Conservation (phyloP, 2,797 vertebrate genomes). For the Enteromius fasciolatus region DNA sequence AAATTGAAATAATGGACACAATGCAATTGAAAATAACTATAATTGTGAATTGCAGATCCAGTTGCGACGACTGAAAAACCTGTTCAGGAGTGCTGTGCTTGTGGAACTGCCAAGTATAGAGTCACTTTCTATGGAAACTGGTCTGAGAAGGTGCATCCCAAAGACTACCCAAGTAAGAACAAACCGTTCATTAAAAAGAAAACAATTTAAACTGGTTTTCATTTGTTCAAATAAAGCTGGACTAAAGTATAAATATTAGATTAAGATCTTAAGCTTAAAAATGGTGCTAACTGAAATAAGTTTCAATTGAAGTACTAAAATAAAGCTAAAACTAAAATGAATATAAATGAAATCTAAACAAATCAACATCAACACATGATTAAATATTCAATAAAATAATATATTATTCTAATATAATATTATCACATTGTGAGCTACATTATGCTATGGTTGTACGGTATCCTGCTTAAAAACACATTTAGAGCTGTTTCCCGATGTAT, state of each 20-base stretch:
- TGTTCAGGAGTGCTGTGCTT: conserved; percentile 90
- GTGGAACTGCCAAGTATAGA: conserved; percentile 96
- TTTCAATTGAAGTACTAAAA: neutral
- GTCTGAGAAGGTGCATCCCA: conserved; percentile 95
- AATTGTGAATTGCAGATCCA: conserved; percentile 75
- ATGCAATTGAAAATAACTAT: neutral
- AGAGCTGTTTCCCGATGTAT: too few relatives aligned
- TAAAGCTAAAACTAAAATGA: neutral
- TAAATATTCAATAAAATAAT: neutral
- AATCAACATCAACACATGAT: neutral
- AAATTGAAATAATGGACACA: neutral
- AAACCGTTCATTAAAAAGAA: neutral
- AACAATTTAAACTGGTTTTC: neutral
- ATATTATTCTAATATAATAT: neutral
- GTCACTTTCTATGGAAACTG: conserved; percentile 96
- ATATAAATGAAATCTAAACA: neutral
- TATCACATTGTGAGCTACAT: neutral
- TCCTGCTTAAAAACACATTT: neutral
- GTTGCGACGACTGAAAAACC: conserved; percentile 81
- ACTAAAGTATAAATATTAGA: neutral
- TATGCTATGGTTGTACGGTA: neutral
- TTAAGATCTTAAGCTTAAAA: neutral
- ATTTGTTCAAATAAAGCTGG: neutral
- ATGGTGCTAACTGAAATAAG: neutral
- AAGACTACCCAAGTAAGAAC: conserved; percentile 94